A percentile compares a stretch with the other conserved stretches of the same genome.
Evolutionary conservation across 1,140 invertebrate species (phyloP).

Genomic region (Drosophila insularis): DNA sequence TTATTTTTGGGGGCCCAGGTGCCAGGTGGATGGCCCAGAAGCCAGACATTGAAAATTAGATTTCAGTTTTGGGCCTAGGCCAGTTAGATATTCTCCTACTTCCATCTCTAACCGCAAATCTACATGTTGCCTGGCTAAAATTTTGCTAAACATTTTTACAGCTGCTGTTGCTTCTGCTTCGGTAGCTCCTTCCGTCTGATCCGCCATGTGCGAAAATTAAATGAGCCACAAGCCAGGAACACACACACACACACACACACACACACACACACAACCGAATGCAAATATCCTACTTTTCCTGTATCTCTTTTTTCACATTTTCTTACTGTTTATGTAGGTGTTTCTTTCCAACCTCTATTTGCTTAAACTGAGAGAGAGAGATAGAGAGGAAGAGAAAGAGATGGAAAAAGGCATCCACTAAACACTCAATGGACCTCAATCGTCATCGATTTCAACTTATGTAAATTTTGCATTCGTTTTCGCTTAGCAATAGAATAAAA

Average conservation of each 20-base stretch:
- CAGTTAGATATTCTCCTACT: constrained; percentile 23
- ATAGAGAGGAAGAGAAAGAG: neutral
- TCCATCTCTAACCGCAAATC: neutral
- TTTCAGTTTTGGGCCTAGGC: constrained; percentile 35
- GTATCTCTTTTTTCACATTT: neutral
- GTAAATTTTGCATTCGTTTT: constrained; percentile 10
- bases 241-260: constrained; percentile 13
- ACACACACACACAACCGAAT: constrained; percentile 19
- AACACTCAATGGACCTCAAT: neutral
- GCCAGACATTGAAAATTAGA: constrained; percentile 64
- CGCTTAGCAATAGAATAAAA: constrained; percentile 14
- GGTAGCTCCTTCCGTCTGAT: constrained; percentile 9
- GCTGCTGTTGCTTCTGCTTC: constrained; percentile 12
- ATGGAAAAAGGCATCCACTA: neutral
- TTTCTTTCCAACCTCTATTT: constrained; percentile 60
- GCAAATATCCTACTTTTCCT: constrained; percentile 20
- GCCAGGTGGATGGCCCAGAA: constrained; percentile 12
- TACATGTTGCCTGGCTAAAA: constrained; percentile 17
- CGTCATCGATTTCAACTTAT: constrained; percentile 10
- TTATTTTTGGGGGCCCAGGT: constrained; percentile 12
- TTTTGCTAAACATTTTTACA: constrained; percentile 41
- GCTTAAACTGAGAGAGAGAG: constrained; percentile 43
- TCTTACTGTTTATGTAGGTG: constrained; percentile 69
- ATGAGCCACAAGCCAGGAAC: constrained; percentile 66
- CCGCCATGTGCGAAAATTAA: constrained; percentile 75